Conservation (phyloP, 2,888 invertebrate species). For the Pyrrhosoma nymphula region DNA sequence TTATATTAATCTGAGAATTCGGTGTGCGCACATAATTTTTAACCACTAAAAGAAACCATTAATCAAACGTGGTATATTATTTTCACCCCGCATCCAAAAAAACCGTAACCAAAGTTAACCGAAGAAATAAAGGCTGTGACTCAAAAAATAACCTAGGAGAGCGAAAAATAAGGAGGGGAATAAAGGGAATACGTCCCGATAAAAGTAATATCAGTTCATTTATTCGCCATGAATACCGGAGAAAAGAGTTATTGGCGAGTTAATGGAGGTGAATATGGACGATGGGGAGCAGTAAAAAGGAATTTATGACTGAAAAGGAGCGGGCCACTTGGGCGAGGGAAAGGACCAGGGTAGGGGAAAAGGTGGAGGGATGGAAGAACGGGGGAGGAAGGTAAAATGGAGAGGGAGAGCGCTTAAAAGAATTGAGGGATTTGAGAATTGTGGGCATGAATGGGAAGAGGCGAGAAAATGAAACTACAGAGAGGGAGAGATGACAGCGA, state of each 20-base stretch:
- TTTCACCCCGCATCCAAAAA: constrained; percentile 16
- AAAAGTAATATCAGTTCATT: constrained; percentile 66
- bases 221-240: constrained; percentile 63
- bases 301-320: constrained; percentile 57
- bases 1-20: constrained; percentile 43
- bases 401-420: neutral
- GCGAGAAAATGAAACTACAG: neutral
- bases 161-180: constrained; percentile 24
- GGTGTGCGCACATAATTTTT: constrained; percentile 30
- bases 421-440: constrained; percentile 7
- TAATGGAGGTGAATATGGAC: constrained; percentile 67
- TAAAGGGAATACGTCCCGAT: constrained; percentile 52
- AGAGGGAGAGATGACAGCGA: too few species aligned
- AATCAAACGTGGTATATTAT: constrained; percentile 36
- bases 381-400: neutral
- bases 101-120: constrained; percentile 20
- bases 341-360: neutral
- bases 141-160: constrained; percentile 45
- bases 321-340: constrained; percentile 34
- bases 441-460: neutral
- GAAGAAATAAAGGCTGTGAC: neutral
- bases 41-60: constrained; percentile 42
- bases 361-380: constrained; percentile 3
- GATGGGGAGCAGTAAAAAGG: constrained; percentile 67
- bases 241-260: constrained; percentile 66